These are phyloP conservation scores for Papilio elwesi DNA, from an alignment of 2,888 invertebrate genomes.

Conservation along the genomic window DNA sequence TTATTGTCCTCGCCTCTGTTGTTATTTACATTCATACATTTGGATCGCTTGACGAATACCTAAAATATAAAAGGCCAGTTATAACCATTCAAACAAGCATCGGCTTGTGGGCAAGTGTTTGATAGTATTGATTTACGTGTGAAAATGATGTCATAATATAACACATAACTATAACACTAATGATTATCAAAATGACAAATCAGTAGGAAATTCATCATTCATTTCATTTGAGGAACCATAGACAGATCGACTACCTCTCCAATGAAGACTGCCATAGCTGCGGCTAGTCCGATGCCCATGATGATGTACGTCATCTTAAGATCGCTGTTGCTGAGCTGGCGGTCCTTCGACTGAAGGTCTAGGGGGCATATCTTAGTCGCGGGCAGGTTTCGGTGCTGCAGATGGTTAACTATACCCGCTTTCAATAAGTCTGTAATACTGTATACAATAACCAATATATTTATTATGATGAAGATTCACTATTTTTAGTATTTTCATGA, in stretches of 20 bases:
- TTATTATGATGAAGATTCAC: too few species aligned
- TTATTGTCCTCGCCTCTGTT: constrained; percentile 9
- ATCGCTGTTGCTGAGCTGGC: constrained; percentile 90
- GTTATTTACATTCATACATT: constrained; percentile 46
- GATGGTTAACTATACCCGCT: constrained; percentile 89
- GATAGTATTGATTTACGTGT: too few species aligned
- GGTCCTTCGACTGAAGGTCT: constrained; percentile 91
- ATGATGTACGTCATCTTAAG: constrained; percentile 91
- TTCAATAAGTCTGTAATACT: constrained; percentile 89
- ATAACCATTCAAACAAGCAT: background rate
- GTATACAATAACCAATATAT: constrained; percentile 47
- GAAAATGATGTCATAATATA: too few species aligned
- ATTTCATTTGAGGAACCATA: too few species aligned
- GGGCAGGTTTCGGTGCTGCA: constrained; percentile 86
- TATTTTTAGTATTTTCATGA: too few species aligned
- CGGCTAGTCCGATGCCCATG: constrained; percentile 87
- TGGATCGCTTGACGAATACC: constrained; percentile 63
- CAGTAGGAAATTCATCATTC: too few species aligned
- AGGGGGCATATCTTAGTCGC: constrained; percentile 91
- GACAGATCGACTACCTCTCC: constrained; percentile 83
- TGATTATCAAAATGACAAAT: too few species aligned
- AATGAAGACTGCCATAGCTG: constrained; percentile 86
- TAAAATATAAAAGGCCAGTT: constrained; percentile 48
- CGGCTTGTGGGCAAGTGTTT: too few species aligned
- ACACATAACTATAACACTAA: too few species aligned